Percentiles rank a stretch among this genome's conserved stretches.
Evolutionary conservation across 2,888 invertebrate species (phyloP).

Genomic region (Drosophila aldrichi): DNA sequence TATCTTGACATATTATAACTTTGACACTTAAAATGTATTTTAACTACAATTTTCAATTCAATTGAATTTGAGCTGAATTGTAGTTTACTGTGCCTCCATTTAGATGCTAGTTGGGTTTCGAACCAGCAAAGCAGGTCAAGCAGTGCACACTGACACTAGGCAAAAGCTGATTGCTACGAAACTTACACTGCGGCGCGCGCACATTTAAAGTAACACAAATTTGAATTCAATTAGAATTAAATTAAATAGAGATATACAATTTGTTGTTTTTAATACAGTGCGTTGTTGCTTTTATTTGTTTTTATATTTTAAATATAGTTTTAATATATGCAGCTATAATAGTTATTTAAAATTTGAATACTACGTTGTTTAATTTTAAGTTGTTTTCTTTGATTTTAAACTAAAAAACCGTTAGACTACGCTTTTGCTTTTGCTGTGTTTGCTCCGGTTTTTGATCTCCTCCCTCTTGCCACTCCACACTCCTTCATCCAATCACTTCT

Average conservation of each 20-base stretch:
- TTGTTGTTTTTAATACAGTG: conserved; percentile 65
- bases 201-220: background rate
- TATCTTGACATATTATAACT: too few relatives aligned
- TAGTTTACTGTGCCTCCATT: background rate
- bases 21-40: too few relatives aligned
- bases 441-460: conserved; percentile 23
- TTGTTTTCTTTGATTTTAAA: conserved; percentile 61
- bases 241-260: background rate
- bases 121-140: background rate
- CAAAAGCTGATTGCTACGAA: conserved; percentile 14
- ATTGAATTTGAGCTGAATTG: background rate
- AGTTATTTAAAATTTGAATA: conserved; percentile 75
- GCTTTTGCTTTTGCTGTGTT: conserved; percentile 44
- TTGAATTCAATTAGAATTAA: background rate
- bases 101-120: background rate
- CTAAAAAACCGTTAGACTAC: conserved; percentile 66
- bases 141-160: background rate
- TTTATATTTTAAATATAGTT: conserved; percentile 75
- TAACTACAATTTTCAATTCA: too few relatives aligned
- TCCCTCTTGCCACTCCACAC: background rate
- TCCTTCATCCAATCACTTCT: background rate
- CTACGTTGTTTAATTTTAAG: conserved; percentile 61
- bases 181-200: background rate
- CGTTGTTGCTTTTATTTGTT: conserved; percentile 62
- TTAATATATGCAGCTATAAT: conserved; percentile 76